Base-by-base conservation (phyloP, 1,140 invertebrate genomes). In the Plectrocnemia conspersa region DNA sequence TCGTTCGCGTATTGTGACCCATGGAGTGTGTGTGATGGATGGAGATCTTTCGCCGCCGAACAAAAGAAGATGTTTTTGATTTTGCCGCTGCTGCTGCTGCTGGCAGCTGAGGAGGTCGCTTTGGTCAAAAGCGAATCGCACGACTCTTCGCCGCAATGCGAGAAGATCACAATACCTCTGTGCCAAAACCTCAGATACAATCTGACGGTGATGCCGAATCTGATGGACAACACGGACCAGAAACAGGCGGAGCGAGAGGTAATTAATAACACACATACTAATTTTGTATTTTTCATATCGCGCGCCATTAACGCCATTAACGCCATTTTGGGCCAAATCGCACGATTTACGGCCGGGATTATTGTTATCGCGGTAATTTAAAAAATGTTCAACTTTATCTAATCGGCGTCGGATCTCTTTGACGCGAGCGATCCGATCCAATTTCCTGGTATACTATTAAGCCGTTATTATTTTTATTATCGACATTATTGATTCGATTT, bases 171-270 rank as follows among this genome's bases (percentile, higher is more conserved):
- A 23, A 83, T 91, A 23, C 82, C 88, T 9, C 77, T 90, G 69
- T 93, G 91, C 66, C 80, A 85, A 65, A 84, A 88, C 62, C 73
- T 93, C 59, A 82, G 85, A 60, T 94, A 93, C 74, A 93, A 92
- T 72, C 81, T 86, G 70, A 94, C 91, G 7, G 78, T 83, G n/a
- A 87, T 91, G 85, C 90, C 88, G 27, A 91, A 91, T 70, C 79
- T 86, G 40, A 81, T 89, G 73, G 85, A 85, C 2, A 86, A 91
- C 65, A 78, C 80, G 42, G 83, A 82, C 67, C 88, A 90, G 69
- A 77, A 81, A 62, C 81, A 85, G 64, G 86, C 86, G 42, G 82
- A 83, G 64, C 73, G 80, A 63, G 79, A 77, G 79, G 85, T 88
- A 76, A 80, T 74, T 72, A 56, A 50, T 56, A 42, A 35, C 9